Evolutionary conservation across 2,797 vertebrate genomes (phyloP).

Genomic region (Ambastaia sidthimunki): DNA sequence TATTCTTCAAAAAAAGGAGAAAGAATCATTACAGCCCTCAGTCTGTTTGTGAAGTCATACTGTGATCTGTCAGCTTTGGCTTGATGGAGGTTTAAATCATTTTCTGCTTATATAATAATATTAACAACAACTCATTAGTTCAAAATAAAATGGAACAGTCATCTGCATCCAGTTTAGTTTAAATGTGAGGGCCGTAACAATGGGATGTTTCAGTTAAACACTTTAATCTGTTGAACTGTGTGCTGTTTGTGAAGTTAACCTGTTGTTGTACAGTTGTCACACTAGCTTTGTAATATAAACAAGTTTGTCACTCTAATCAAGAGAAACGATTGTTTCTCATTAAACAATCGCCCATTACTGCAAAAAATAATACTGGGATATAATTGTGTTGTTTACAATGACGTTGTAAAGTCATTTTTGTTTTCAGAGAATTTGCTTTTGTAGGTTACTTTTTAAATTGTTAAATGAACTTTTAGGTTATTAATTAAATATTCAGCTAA

Average conservation of each 20-base stretch:
- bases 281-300: neutral
- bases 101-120: constrained; percentile 23
- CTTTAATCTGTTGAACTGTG: neutral
- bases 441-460: neutral
- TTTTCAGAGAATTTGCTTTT: neutral
- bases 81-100: neutral
- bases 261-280: neutral
- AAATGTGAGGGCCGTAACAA: neutral
- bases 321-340: neutral
- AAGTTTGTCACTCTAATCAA: neutral
- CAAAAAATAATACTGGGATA: neutral
- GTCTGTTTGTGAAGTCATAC: constrained; percentile 28
- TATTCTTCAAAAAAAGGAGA: constrained; percentile 17
- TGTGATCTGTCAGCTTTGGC: constrained; percentile 21
- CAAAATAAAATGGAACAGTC: neutral
- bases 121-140: neutral
- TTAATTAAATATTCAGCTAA: neutral
- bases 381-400: neutral
- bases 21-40: constrained; percentile 14
- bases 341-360: neutral
- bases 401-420: neutral
- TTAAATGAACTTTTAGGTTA: neutral
- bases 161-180: neutral
- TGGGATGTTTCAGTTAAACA: neutral
- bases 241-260: neutral